Evolutionary conservation across 64 coral and sea anemone species (phyloP), one percentile per base, ranked within the genome.

Genomic region (Orbicella faveolata): DNA sequence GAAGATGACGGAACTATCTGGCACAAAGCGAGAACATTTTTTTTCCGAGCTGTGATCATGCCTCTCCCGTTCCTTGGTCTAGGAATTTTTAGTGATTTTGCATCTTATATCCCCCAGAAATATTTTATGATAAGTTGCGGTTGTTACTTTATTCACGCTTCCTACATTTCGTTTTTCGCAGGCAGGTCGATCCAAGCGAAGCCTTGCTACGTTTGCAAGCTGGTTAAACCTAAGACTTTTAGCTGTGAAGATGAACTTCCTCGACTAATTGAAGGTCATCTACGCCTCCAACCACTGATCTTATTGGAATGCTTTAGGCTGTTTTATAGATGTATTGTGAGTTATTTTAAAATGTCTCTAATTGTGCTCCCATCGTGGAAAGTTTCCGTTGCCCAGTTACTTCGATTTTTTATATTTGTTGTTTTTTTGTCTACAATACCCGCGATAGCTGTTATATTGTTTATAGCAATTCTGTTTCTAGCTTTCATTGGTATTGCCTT

Each of bases 211-310:
- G 26, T 83, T 64, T 83, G 79, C 33, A 34, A 18, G 11, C 0
- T 17, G 10, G 6, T 83, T 10, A 23, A 82, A 21, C 30, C 79
- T 9, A 36, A 37, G 25, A 69, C 25, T 5, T 6, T 23, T 36
- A 12, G 0, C 0, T 83, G 80, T 20, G 20, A 66, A 21, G 59
- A 39, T 66, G 34, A 66, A 37, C 34, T 23, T 66, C 80, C 61
- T 39, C 33, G 9, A 19, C 33, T 14, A 65, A 41, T 83, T 65
- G 8, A 21, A 9, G 36, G 65, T 41, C 80, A 83, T 41, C 59
- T 83, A 34, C 61, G 80, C 35, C 18, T 83, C 4, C 80, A 83
- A 15, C 80, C 80, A 39, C 34, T 83, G 6, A 62, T 66, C 39
- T 19, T 83, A 21, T 23, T 83, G 59, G 59, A 44, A 5, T 30